phyloP scores from a whole-genome alignment of 2,113 vertebrate genomes.

The Triplophysa rosa region DNA sequence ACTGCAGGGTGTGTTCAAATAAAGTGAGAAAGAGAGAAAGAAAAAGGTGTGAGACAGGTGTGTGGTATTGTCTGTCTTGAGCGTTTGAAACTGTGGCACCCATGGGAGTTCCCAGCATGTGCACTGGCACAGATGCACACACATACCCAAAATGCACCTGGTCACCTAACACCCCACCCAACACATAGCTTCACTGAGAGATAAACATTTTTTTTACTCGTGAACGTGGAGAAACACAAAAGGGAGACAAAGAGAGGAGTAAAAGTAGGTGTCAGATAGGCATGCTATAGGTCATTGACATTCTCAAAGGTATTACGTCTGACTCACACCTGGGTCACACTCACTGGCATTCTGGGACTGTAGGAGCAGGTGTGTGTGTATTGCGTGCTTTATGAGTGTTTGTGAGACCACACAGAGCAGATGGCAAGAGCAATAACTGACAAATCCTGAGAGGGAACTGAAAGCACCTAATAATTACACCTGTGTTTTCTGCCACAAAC shows the following conservation, averaged over 20 bases:
- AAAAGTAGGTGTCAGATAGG: conserved; percentile 33
- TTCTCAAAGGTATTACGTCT: conserved; percentile 44
- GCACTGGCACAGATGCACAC: conserved; percentile 15
- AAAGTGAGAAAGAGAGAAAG: not conserved
- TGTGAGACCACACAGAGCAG: conserved; percentile 47
- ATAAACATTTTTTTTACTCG: conserved; percentile 25
- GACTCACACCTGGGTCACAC: conserved; percentile 36
- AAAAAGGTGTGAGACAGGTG: conserved; percentile 25
- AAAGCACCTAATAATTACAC: conserved; percentile 56
- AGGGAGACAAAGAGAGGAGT: conserved; percentile 27
- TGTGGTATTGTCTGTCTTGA: conserved; percentile 20
- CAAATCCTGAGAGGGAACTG: conserved; percentile 54
- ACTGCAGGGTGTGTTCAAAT: conserved; percentile 30
- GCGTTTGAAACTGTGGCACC: conserved; percentile 26
- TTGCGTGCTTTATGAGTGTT: conserved; percentile 45
- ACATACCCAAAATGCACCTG: conserved; percentile 23
- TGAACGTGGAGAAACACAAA: conserved; percentile 30
- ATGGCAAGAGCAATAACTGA: conserved; percentile 58
- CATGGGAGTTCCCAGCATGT: conserved; percentile 8
- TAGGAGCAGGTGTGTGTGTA: conserved; percentile 45
- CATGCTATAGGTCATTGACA: conserved; percentile 41
- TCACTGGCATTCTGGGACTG: conserved; percentile 34
- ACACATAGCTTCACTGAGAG: conserved; percentile 1
- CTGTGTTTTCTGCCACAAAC: conserved; percentile 48
- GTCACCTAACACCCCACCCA: conserved; percentile 10